phyloP scores from a whole-genome alignment of 2,888 invertebrate genomes.

The Macaria notata region DNA sequence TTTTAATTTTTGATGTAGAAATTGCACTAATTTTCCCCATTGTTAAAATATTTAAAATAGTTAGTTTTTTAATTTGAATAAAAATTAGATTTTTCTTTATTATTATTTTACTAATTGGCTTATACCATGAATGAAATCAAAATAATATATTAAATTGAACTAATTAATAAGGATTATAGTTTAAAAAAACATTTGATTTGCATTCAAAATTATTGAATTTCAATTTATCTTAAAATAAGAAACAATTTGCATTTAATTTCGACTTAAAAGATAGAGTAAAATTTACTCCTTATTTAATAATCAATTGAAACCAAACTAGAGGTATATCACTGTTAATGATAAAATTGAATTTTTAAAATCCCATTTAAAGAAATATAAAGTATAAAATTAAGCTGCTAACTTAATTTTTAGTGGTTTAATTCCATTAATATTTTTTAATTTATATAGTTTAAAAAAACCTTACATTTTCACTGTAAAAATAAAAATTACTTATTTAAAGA shows the following conservation, averaged over 20 bases:
- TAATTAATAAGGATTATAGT: constrained; percentile 64
- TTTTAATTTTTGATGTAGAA: too few species aligned
- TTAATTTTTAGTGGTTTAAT: constrained; percentile 82
- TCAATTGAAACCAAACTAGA: constrained; percentile 82
- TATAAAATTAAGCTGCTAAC: constrained; percentile 84
- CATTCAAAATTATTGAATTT: constrained; percentile 61
- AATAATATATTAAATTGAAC: constrained; percentile 70
- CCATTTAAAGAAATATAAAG: constrained; percentile 83
- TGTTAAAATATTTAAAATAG: constrained; percentile 63
- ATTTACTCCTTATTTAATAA: constrained; percentile 78
- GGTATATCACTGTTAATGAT: too few species aligned
- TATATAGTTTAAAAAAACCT: constrained; percentile 86
- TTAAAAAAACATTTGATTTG: constrained; percentile 69
- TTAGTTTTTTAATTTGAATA: constrained; percentile 54
- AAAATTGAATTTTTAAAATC: constrained; percentile 73
- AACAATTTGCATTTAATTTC: constrained; percentile 78
- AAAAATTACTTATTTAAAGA: constrained; percentile 61
- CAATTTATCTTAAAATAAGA: constrained; percentile 81
- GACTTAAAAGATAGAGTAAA: constrained; percentile 69
- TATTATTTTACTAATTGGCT: constrained; percentile 76
- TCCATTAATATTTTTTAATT: constrained; percentile 81
- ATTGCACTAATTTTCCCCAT: constrained; percentile 84
- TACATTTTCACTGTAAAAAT: constrained; percentile 86
- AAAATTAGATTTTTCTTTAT: too few species aligned
- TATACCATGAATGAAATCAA: constrained; percentile 70